phyloP scores from a whole-genome alignment of 2,797 vertebrate genomes.

The Synanceia verrucosa region DNA sequence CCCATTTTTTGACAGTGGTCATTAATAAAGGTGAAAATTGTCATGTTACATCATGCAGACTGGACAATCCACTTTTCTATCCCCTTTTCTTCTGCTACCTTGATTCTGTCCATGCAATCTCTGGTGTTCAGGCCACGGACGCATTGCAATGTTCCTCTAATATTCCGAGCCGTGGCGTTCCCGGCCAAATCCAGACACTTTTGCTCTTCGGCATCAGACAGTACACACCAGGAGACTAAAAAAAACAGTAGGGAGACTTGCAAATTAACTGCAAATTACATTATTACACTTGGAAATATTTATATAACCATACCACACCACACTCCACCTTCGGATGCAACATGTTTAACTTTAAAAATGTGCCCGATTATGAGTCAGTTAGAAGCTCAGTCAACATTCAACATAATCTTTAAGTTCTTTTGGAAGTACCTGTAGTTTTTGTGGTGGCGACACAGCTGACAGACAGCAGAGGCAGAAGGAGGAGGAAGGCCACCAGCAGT shows the following conservation, averaged over 20 bases:
- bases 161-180: constrained; percentile 74
- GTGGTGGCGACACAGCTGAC: constrained; percentile 62
- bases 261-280: not conserved
- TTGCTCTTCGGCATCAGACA: constrained; percentile 80
- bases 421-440: constrained; percentile 71
- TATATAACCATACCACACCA: no score
- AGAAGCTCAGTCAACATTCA: not conserved
- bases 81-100: constrained; percentile 65
- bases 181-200: constrained; percentile 84
- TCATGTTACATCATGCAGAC: not conserved
- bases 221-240: constrained; percentile 84
- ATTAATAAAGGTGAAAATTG: not conserved
- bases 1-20: not conserved
- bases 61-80: not conserved
- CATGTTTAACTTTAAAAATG: not conserved
- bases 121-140: constrained; percentile 74
- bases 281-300: not conserved
- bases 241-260: not conserved
- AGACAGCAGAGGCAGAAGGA: constrained; percentile 66
- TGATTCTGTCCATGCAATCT: constrained; percentile 84
- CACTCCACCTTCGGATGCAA: not conserved
- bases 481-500: constrained; percentile 62
- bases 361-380: not conserved
- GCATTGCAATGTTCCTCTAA: constrained; percentile 78
- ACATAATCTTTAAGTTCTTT: not conserved